These are phyloP conservation scores for Conus betulinus DNA, from an alignment of 1,140 invertebrate species.

Conservation along the genomic window DNA sequence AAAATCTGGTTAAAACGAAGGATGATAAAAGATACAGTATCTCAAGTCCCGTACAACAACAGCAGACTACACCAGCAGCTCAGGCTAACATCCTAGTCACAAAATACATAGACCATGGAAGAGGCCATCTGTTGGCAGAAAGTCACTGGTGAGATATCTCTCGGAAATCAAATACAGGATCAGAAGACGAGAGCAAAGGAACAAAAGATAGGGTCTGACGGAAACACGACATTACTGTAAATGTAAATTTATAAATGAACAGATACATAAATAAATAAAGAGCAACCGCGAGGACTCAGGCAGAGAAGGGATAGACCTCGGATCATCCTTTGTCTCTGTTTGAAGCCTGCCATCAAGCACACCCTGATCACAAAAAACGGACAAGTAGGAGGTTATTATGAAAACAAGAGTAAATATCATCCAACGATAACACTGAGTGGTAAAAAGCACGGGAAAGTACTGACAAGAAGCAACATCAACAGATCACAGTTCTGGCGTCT, in stretches of 20 bases:
- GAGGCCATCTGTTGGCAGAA: no score
- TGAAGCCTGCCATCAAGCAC: background rate
- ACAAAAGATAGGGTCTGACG: background rate
- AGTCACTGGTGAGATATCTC: no score
- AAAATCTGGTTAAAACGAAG: no score
- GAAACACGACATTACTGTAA: background rate
- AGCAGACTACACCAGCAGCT: no score
- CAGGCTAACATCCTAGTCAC: no score
- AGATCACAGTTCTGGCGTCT: background rate
- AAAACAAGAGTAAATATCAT: background rate
- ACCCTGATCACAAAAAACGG: background rate
- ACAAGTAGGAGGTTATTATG: background rate
- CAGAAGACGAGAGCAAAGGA: background rate
- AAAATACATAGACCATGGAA: no score
- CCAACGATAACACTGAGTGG: background rate
- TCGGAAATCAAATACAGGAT: no score
- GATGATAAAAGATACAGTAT: no score
- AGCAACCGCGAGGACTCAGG: background rate
- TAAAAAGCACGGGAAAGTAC: background rate
- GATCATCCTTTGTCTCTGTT: background rate
- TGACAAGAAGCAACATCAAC: constrained; percentile 8
- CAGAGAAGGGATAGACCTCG: background rate
- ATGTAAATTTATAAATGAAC: background rate
- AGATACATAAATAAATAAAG: background rate
- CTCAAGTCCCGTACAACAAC: no score